phyloP scores from a whole-genome alignment of 1,140 invertebrate genomes.

The Drosophila pseudoobscura region DNA sequence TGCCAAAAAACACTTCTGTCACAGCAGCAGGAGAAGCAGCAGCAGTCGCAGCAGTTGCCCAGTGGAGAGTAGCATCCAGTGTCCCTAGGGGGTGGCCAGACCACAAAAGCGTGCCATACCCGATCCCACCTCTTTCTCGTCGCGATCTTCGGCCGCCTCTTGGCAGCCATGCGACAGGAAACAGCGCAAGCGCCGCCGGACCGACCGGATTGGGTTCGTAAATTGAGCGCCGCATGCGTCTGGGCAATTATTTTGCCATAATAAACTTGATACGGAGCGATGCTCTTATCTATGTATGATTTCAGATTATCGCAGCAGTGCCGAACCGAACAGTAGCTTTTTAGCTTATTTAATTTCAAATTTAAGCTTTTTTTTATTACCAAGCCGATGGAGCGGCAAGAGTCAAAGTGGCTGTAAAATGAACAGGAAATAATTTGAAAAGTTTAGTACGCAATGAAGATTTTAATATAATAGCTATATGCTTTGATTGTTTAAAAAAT shows the following conservation, averaged over 20 bases:
- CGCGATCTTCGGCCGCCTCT: no score
- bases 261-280: constrained; percentile 57
- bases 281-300: constrained; percentile 47
- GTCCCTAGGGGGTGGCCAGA: constrained; percentile 29
- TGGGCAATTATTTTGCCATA: constrained; percentile 62
- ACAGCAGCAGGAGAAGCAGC: constrained; percentile 48
- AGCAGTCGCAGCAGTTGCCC: constrained; percentile 18
- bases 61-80: constrained; percentile 32
- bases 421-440: no score
- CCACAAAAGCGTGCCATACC: constrained; percentile 49
- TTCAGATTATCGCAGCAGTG: constrained; percentile 42
- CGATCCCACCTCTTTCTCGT: constrained; percentile 1
- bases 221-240: constrained; percentile 67
- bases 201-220: constrained; percentile 35
- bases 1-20: constrained; percentile 81
- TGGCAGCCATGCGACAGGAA: constrained; percentile 1
- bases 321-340: constrained; percentile 24
- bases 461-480: no score
- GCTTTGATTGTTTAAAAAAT: no score
- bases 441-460: no score
- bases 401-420: neutral
- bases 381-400: neutral
- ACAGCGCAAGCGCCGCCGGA: constrained; percentile 28
- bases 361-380: constrained; percentile 33
- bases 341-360: constrained; percentile 40